Base-by-base conservation (phyloP, 2,113 vertebrate species). In the Nymphicus hollandicus region DNA sequence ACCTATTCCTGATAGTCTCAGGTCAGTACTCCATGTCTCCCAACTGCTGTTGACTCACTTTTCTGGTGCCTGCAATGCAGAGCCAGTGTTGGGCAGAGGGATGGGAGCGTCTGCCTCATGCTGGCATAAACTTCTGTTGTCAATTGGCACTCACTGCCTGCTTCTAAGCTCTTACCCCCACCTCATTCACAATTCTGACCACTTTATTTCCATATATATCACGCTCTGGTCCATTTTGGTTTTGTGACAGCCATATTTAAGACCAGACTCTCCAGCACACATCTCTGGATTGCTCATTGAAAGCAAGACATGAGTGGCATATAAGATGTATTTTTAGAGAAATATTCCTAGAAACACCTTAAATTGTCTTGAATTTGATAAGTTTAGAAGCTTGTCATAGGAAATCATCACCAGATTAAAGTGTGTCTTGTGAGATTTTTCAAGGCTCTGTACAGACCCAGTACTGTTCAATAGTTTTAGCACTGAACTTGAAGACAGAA, bases 41-140 rank as follows among this genome's bases (percentile, higher is more conserved):
- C 11, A 19, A 7, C 7, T 76, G 53, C 56, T 84, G 73, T 84
- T 83, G 60, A 29, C 53, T 88, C 31, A 17, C 10, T 28, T 81
- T 61, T 39, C 39, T 44, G 31, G 44, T 35, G 35, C 43, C 35
- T 55, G 35, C 29, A 50, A 29, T 33, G 43, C 55, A 37, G 60
- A 74, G 28, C 28, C 13, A 61, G 18, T 3, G 1, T 12, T 46
- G n/a, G 11, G 7, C 0, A 3, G 4, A 18, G 47, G 27, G 20
- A 37, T 70, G 46, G 27, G 16, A 88, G 0, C 0, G 0, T 43
- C 50, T 77, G 63, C 23, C 27, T 92, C 64, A 58, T 1, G 1
- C 25, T 73, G 71, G 28, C 49, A 77, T 41, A 63, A 18, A 58
- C 11, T 63, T 77, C 44, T 73, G 37, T 37, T 76, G 13, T 39